Evolutionary conservation across 2,797 vertebrate species (phyloP).

Genomic region (Thaleichthys pacificus): DNA sequence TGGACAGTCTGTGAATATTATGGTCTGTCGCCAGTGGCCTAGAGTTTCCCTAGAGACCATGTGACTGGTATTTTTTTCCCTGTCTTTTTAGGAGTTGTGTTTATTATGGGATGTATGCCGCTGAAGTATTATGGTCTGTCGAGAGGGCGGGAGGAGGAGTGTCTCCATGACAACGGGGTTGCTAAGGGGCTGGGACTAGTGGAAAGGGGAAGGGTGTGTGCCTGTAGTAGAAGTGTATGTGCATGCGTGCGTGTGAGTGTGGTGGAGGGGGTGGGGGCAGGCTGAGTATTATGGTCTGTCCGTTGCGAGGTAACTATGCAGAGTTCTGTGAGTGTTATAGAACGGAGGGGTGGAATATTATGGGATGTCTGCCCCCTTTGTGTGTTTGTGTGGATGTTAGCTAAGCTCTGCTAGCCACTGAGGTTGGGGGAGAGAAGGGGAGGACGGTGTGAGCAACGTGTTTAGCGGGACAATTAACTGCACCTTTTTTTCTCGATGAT

Average conservation of each 20-base stretch:
- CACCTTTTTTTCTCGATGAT: constrained; percentile 46
- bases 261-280: constrained; percentile 66
- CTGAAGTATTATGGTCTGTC: constrained; percentile 83
- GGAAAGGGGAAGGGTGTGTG: constrained; percentile 72
- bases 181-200: constrained; percentile 79
- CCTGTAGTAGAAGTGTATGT: constrained; percentile 51
- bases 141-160: constrained; percentile 52
- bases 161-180: constrained; percentile 81
- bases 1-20: constrained; percentile 72
- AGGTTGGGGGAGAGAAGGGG: constrained; percentile 70
- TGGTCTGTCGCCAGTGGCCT: constrained; percentile 78
- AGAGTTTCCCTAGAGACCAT: constrained; percentile 80
- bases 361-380: constrained; percentile 86
- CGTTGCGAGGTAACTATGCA: constrained; percentile 89
- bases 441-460: constrained; percentile 69
- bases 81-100: constrained; percentile 75
- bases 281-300: constrained; percentile 87
- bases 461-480: constrained; percentile 59
- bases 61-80: constrained; percentile 62
- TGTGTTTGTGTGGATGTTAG: constrained; percentile 83
- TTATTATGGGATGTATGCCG: constrained; percentile 83
- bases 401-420: constrained; percentile 70
- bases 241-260: constrained; percentile 35
- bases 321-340: constrained; percentile 77
- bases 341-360: constrained; percentile 77